These are phyloP conservation scores for Lutraria lutraria DNA, from an alignment of 2,888 invertebrate genomes.

Conservation along the genomic window DNA sequence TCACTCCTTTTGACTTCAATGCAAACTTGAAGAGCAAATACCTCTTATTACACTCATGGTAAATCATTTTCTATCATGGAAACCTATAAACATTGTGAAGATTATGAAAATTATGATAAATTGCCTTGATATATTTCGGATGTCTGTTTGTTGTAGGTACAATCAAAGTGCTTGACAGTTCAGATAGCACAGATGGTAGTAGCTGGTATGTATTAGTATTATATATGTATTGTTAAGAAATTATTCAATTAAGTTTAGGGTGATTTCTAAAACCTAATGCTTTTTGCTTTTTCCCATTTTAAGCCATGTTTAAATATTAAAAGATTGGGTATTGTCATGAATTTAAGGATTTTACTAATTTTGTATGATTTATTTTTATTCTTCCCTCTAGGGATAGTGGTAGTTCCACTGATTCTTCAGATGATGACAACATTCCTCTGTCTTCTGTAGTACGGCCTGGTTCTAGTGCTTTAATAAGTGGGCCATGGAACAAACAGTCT, in stretches of 20 bases:
- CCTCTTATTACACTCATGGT: no score
- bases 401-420: constrained; percentile 37
- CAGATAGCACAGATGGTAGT: constrained; percentile 41
- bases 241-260: no score
- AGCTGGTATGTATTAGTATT: constrained; percentile 47
- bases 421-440: constrained; percentile 61
- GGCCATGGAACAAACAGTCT: constrained; percentile 62
- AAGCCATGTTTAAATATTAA: no score
- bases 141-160: constrained; percentile 3
- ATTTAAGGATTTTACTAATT: background rate
- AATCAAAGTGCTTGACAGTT: background rate
- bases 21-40: no score
- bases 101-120: no score
- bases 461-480: constrained; percentile 60
- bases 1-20: no score
- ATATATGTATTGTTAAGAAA: background rate
- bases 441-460: constrained; percentile 56
- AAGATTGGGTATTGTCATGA: no score
- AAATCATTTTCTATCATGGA: no score
- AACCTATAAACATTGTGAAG: no score
- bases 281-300: no score
- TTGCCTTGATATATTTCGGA: background rate
- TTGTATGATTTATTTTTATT: background rate
- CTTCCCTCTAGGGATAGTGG: constrained; percentile 44
- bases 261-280: no score